Base-by-base conservation (phyloP, 2,113 vertebrate genomes). In the Puffinus mauretanicus region DNA sequence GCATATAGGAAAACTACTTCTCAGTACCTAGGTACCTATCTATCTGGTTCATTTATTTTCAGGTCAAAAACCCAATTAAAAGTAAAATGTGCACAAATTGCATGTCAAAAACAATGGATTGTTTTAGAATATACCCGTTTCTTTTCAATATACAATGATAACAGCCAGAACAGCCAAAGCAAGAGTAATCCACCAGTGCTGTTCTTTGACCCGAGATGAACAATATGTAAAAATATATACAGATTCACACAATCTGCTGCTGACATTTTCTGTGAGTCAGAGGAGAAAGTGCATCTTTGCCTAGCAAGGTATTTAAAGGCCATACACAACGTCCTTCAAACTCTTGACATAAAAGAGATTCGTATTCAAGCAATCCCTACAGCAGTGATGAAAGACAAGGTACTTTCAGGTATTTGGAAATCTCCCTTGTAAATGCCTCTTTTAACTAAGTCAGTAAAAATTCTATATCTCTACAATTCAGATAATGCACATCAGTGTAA, bases 61-160 rank as follows among this genome's bases (percentile, higher is more conserved):
- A 64, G 66, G 77, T 75, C 25, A 89, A 91, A 94, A 88, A 84
- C 44, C 15, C 47, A 92, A 90, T 82, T 86, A 86, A 89, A 90
- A 78, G 69, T 70, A 85, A 67, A 17, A 1, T 8, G 47, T 82
- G 79, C 70, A 77, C 42, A 91, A 81, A 83, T 18, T 64, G 14
- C 54, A 36, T 17, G 30, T 47, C 64, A 49, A 66, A 94, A 73
- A 1, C 19, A 34, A 42, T 7, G 18, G n/a, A 55, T 26, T 82
- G 51, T 42, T 82, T 80, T 16, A 52, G 51, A 78, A 83, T 16
- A 42, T 22, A n/a, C 5, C 24, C 5, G 11, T 25, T 84, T 40
- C 32, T 66, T 70, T 85, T 36, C 44, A 66, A 52, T 22, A 29
- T 13, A 40, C 11, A 58, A 46, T 10, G 29, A 58, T 34, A 27